Evolutionary conservation across 2,113 vertebrate genomes (phyloP), one percentile per base, ranked within the genome.

Genomic region (Nibea albiflora): DNA sequence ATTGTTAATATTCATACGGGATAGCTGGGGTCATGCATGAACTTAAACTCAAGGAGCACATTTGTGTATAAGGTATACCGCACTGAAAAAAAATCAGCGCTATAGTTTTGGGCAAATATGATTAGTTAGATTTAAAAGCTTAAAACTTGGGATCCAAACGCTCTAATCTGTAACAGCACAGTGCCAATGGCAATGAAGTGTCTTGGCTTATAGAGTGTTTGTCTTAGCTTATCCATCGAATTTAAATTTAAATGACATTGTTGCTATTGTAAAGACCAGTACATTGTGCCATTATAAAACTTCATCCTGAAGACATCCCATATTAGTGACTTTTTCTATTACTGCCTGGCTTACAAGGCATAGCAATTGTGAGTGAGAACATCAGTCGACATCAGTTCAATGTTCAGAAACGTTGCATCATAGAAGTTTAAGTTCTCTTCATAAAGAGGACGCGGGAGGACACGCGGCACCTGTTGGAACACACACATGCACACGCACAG

Each of bases 61-160:
- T 63, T 80, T 20, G 58, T 39, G 62, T 7, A 11, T 42, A 7
- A 28, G 16, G 28, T 5, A 4, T 1, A n/a, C 9, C 28, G 5
- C 54, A 73, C 16, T 12, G 19, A 69, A 57, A 68, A 54, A 15
- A 47, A n/a, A 71, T 82, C 75, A 66, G 56, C 46, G 28, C 52
- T 73, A 22, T n/a, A 67, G 57, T 74, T 85, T 65, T 17, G 28
- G 65, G 73, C 15, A 57, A 83, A 75, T 69, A 31, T 67, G 57
- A 84, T 80, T 84, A 78, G 78, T 85, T 80, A 10, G 39, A 78
- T 80, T 80, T 76, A n/a, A 83, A 86, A 86, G 81, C 79, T 78
- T 86, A 46, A 77, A 74, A 73, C 56, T 42, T 65, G 60, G 12
- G 44, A 76, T 74, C 69, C 58, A 75, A 61, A 56, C 78, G 74